Evolutionary conservation across 2,797 vertebrate genomes (phyloP).

Genomic region (Sciurus carolinensis): DNA sequence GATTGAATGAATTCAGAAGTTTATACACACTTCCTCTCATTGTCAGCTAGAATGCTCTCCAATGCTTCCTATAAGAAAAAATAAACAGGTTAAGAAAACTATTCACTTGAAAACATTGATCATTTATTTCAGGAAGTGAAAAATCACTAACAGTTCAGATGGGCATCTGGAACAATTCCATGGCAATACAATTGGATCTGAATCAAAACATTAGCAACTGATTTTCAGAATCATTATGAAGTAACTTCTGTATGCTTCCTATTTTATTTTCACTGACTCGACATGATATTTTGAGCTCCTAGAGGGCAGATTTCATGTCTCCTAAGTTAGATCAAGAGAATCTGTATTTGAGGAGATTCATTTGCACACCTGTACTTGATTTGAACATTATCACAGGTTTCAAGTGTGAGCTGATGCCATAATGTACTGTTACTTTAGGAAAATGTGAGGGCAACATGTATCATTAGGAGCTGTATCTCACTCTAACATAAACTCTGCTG

Average conservation of each 20-base stretch:
- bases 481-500: background rate
- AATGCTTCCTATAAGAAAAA: background rate
- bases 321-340: background rate
- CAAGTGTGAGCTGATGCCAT: too few relatives aligned
- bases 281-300: background rate
- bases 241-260: background rate
- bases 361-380: background rate
- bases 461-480: background rate
- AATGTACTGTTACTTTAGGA: background rate
- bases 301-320: background rate
- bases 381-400: background rate
- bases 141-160: background rate
- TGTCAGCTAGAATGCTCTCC: background rate
- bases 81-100: background rate
- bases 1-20: background rate
- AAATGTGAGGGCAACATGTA: background rate
- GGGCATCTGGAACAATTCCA: background rate
- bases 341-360: background rate
- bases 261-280: background rate
- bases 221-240: background rate
- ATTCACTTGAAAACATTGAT: background rate
- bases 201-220: background rate
- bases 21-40: background rate
- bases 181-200: background rate
- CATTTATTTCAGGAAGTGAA: constrained; percentile 49